These are phyloP conservation scores for Chamaea fasciata DNA, from an alignment of 2,113 vertebrate species.

Conservation along the genomic window DNA sequence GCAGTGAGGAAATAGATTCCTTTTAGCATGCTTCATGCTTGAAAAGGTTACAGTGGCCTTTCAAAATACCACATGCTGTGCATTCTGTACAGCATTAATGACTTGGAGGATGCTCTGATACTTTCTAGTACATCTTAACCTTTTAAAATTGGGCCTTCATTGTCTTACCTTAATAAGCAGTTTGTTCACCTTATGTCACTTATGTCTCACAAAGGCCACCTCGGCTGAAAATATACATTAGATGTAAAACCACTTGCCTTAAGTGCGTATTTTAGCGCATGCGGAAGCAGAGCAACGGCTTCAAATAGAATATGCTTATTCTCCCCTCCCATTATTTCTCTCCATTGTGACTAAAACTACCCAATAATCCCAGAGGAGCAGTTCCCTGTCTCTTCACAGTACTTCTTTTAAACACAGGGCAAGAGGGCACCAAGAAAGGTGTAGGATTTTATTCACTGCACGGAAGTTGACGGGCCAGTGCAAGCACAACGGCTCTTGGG, in stretches of 20 bases:
- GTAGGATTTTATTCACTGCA: constrained; percentile 35
- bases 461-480: background rate
- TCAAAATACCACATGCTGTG: constrained; percentile 77
- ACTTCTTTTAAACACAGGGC: background rate
- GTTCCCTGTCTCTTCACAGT: background rate
- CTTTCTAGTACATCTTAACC: constrained; percentile 78
- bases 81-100: constrained; percentile 70
- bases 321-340: background rate
- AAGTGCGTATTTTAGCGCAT: background rate
- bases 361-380: background rate
- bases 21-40: constrained; percentile 72
- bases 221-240: constrained; percentile 32
- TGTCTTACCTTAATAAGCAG: constrained; percentile 82
- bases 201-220: constrained; percentile 69
- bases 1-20: constrained; percentile 68
- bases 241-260: constrained; percentile 48
- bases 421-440: background rate
- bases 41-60: constrained; percentile 84
- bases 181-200: constrained; percentile 77
- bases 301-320: background rate
- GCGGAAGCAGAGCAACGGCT: background rate
- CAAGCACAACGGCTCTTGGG: background rate
- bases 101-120: constrained; percentile 71
- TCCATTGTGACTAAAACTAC: background rate
- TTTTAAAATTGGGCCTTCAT: constrained; percentile 75